A percentile compares a stretch with the other conserved stretches of the same genome.
Evolutionary conservation across 2,797 vertebrate species (phyloP).

Genomic region (Enteromius fasciolatus): DNA sequence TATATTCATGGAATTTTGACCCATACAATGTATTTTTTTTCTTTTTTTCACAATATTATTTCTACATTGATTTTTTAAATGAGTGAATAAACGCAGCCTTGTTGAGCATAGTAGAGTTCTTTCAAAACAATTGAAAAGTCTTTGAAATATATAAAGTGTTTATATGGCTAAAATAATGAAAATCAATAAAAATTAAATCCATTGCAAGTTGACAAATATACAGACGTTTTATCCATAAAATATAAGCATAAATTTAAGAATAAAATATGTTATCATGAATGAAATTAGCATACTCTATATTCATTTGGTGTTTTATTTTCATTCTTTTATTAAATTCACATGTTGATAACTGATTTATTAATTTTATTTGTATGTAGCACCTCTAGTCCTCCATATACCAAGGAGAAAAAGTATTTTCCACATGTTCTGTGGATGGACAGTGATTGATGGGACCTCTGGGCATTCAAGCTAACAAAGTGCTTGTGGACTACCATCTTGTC

Average conservation of each 20-base stretch:
- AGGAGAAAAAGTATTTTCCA: not conserved
- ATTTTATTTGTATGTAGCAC: not conserved
- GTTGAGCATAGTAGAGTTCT: not conserved
- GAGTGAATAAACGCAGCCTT: not conserved
- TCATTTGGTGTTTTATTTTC: not conserved
- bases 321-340: not conserved
- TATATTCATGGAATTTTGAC: no score
- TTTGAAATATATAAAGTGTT: not conserved
- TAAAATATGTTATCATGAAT: not conserved
- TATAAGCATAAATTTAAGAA: not conserved
- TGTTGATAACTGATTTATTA: not conserved
- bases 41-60: not conserved
- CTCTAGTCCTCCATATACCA: not conserved
- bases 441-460: slow-evolving; percentile 50
- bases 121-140: not conserved
- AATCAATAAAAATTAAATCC: not conserved
- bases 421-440: not conserved
- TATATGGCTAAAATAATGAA: not conserved
- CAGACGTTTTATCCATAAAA: not conserved
- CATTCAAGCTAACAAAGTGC: slow-evolving; percentile 49
- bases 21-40: no score
- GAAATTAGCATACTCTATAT: not conserved
- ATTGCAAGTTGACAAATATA: not conserved
- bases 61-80: not conserved
- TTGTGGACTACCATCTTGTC: slow-evolving; percentile 38